Conservation (phyloP, 2,113 vertebrate species). For the Lophochroa leadbeateri region DNA sequence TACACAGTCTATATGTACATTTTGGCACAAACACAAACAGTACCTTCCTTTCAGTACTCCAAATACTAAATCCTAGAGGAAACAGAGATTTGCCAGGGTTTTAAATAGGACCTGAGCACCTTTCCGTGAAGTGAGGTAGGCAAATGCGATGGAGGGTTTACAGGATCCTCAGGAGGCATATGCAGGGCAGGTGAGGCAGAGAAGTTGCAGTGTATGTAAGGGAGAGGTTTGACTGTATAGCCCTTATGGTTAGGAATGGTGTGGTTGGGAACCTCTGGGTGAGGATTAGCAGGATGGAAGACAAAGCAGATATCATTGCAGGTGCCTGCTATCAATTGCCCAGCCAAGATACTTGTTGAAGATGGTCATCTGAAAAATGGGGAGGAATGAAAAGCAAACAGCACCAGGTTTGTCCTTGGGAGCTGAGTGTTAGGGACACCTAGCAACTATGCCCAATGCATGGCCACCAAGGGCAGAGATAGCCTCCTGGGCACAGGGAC, state of each 20-base stretch:
- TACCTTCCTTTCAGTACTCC: not conserved
- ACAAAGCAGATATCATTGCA: not conserved
- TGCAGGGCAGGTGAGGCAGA: not conserved
- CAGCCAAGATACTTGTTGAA: not conserved
- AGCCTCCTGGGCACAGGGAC: not conserved
- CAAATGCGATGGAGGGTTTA: not conserved
- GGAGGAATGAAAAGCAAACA: not conserved
- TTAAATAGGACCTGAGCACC: not conserved
- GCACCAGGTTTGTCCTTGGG: not conserved
- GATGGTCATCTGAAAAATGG: not conserved
- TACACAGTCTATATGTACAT: not conserved
- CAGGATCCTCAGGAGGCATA: not conserved
- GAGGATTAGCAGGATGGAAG: not conserved
- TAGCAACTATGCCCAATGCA: not conserved
- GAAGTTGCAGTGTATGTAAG: not conserved
- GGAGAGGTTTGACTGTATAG: not conserved
- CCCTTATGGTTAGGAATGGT: not conserved
- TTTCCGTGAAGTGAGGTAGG: not conserved
- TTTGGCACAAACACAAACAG: not conserved
- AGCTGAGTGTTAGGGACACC: not conserved
- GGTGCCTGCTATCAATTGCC: not conserved
- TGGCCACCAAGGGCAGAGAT: not conserved
- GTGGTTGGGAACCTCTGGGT: not conserved
- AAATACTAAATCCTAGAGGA: not conserved
- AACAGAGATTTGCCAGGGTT: not conserved